Evolutionary conservation across 1,140 invertebrate genomes (phyloP), one percentile per base, ranked within the genome.

Genomic region (Drosophila virilis): DNA sequence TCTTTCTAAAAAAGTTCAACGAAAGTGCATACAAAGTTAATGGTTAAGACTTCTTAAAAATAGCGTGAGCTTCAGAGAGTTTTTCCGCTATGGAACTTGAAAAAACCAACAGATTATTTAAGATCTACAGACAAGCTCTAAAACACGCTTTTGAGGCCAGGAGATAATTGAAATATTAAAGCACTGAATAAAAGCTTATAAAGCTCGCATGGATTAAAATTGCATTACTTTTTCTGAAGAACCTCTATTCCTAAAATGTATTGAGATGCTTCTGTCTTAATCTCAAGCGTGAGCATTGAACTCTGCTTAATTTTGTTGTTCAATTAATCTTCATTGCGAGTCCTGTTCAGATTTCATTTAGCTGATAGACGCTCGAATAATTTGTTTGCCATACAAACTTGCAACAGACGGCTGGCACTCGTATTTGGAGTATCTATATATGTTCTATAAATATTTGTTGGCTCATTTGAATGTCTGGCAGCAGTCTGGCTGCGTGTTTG

Each of bases 381-480:
- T 67, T 73, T 73, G 69, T 58, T 61, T 61, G 62, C 15, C 40
- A 40, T n/a, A 70, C 45, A 40, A 43, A 57, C 28, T 40, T 8
- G 22, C n/a, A 37, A 45, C 40, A 77, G 12, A 15, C 37, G 33
- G 37, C 28, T 8, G 33, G 28, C 37, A 43, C 38, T 28, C 22
- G 7, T 48, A 35, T 60, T 54, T 61, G 37, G 65, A 65, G 50
- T 65, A 68, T 59, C 46, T 61, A 85, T 81, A 50, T 75, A 55
- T 72, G 65, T 68, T 73, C 79, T 61, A 88, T 88, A 86, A 82
- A 85, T 86, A 81, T 86, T 52, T 58, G 12, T 81, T 78, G 71
- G 55, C 71, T 82, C 62, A 88, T 88, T 88, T 88, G 51, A 85
- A 85, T 83, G 80, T 77, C 79, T 82, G 79, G 64, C 61, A 51